Evolutionary conservation across 2,888 invertebrate species (phyloP), one percentile per base, ranked within the genome.

Genomic region (Glaucopsyche alexis): DNA sequence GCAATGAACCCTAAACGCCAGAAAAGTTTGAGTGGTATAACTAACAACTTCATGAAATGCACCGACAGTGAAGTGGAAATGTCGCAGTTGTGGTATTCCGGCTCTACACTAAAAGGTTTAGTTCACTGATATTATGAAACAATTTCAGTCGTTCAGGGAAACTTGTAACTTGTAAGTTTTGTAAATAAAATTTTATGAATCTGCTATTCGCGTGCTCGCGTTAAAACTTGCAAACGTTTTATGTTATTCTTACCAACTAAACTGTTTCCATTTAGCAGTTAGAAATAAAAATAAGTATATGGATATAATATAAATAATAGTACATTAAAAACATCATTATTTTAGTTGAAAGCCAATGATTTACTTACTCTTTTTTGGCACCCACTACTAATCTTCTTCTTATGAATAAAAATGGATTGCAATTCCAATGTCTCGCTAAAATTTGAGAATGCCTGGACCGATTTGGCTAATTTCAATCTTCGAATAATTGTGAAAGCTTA

Each of bases 81-180:
- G 69, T 69, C 47, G 29, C 69, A 29, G 14, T 19, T 67, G 9
- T 47, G 19, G 47, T 47, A 67, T 67, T 67, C 13, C 47, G 16
- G 29, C 55, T 29, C 8, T 47, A 19, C 16, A 47, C 47, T 67
- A 47, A 69, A 49, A 14, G 49, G 69, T 49, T 69, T 47, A 67
- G 45, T 47, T 47, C 29, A 45, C 16, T 19, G 49, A 69, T 14
- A 13, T 47, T 19, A 49, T 19, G 19, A 49, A 49, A 29, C 11
- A 14, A 49, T 45, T 49, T 69, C 6, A 69, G 69, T 69, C 29
- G 42, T 66, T 66, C 42, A 42, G 42, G 16, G 16, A 66, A 66
- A 66, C 42, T n/a, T 42, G n/a, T 42, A 66, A 66, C 42, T n/a
- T 42, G n/a, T 42, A 66, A 66, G 42, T 40, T 66, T 65, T 66